Evolutionary conservation across 2,888 invertebrate species (phyloP).

Genomic region (Parnassius apollo): DNA sequence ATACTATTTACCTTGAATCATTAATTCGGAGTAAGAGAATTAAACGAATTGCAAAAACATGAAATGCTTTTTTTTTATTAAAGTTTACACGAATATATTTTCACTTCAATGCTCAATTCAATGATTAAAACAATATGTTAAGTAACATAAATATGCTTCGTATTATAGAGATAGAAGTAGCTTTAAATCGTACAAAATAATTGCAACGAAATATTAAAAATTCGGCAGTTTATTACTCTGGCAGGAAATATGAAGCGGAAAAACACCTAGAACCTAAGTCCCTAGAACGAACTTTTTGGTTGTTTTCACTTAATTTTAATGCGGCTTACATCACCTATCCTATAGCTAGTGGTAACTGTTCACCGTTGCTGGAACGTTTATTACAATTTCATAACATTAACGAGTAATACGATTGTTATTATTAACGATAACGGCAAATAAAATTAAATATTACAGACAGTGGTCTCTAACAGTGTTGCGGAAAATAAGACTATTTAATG

Average conservation of each 20-base stretch:
- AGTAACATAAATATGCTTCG: not conserved
- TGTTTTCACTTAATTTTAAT: conserved; percentile 71
- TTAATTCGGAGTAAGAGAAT: conserved; percentile 19
- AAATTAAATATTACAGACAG: conserved; percentile 61
- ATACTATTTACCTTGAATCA: conserved; percentile 13
- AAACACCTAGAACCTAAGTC: conserved; percentile 75
- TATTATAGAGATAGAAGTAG: conserved; percentile 4
- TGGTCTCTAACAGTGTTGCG: conserved; percentile 61
- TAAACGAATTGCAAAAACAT: conserved; percentile 1
- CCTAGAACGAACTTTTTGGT: conserved; percentile 81
- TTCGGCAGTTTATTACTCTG: conserved; percentile 31
- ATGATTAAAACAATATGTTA: not conserved
- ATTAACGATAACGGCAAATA: conserved; percentile 64
- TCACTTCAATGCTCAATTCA: too few relatives aligned
- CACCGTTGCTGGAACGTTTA: conserved; percentile 79
- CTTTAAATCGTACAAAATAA: conserved; percentile 1
- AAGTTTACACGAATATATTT: not conserved
- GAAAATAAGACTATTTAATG: conserved; percentile 40
- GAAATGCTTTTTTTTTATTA: conserved; percentile 10
- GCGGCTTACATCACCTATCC: conserved; percentile 59
- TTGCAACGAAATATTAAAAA: not conserved
- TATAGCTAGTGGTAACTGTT: conserved; percentile 77
- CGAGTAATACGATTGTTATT: conserved; percentile 63
- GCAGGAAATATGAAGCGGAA: conserved; percentile 47
- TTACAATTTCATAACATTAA: conserved; percentile 69